phyloP scores from a whole-genome alignment of 2,888 invertebrate genomes.

The Apamea sordens region DNA sequence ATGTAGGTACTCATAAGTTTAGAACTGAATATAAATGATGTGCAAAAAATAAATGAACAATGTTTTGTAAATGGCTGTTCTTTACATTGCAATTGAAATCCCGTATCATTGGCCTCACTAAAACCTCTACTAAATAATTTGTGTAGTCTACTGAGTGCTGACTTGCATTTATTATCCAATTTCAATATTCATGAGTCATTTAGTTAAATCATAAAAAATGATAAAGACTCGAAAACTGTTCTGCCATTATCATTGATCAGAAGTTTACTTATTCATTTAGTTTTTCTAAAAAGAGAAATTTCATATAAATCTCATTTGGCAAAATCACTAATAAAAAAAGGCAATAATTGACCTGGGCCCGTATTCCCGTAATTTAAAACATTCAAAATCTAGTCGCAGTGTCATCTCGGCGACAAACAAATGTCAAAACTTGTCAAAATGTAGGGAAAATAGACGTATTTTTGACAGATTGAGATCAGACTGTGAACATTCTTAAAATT shows the following conservation, averaged over 20 bases:
- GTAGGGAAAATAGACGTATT: no score
- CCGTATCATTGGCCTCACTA: neutral
- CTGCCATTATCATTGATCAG: constrained; percentile 1
- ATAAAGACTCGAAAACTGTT: neutral
- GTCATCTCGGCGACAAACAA: no score
- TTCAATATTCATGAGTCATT: constrained; percentile 23
- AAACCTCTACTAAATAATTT: neutral
- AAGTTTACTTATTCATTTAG: neutral
- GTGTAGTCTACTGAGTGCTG: constrained; percentile 5
- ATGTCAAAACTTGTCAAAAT: no score
- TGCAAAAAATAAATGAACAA: neutral
- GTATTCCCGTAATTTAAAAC: no score
- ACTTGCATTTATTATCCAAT: constrained; percentile 20
- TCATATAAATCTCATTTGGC: neutral
- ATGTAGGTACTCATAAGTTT: no score
- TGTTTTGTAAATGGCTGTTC: neutral
- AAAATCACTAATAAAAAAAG: neutral
- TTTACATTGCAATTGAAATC: neutral
- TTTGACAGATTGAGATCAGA: no score
- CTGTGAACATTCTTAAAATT: no score
- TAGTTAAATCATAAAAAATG: constrained; percentile 8
- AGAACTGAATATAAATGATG: neutral
- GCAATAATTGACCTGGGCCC: constrained; percentile 6
- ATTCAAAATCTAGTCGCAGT: no score
- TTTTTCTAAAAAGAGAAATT: constrained; percentile 7